Base-by-base conservation (phyloP, 2,113 vertebrate genomes). In the Delphinapterus leucas region DNA sequence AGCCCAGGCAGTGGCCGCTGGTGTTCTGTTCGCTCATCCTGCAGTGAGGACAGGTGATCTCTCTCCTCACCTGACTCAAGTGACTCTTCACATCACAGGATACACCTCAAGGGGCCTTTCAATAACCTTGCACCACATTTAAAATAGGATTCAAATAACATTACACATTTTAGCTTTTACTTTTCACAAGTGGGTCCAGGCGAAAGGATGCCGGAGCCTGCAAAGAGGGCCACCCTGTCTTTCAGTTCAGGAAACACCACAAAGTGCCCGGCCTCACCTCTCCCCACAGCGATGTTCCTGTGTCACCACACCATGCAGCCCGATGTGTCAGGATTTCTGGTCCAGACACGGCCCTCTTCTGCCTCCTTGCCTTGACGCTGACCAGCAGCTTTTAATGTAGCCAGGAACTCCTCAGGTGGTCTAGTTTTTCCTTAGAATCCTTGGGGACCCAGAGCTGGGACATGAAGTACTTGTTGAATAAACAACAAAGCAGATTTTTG, bases 211-310 rank as follows among this genome's bases (percentile, higher is more conserved):
- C 63, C 0, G 0, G 38, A 31, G 25, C 41, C 65, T 4, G 28
- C 14, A 10, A 18, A 38, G 14, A 15, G 36, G 28, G 68, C 15
- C 67, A 36, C 80, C 60, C 20, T 15, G 18, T 31, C 33, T 11
- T 33, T 5, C 14, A 7, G 26, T 1, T 28, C 31, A 26, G 55
- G 25, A 5, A 10, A 13, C 18, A 20, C 5, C 17, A 7, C 5
- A 44, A 33, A 11, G 55, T 3, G 41, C 33, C 49, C 0, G 11
- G 28, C 28, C 1, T 1, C 6, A 1, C 28, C 3, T 0, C 55
- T 7, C 2, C 23, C 21, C 41, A 9, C 0, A 2, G 77, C 2
- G 1, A 11, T 0, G 17, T 2, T 3, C 8, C 25, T 17, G 4
- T 6, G 1, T 9, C 81, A 9, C 11, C 31, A 17, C 11, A 10